Evolutionary conservation across 2,888 invertebrate species (phyloP).

Genomic region (Tachina fera): DNA sequence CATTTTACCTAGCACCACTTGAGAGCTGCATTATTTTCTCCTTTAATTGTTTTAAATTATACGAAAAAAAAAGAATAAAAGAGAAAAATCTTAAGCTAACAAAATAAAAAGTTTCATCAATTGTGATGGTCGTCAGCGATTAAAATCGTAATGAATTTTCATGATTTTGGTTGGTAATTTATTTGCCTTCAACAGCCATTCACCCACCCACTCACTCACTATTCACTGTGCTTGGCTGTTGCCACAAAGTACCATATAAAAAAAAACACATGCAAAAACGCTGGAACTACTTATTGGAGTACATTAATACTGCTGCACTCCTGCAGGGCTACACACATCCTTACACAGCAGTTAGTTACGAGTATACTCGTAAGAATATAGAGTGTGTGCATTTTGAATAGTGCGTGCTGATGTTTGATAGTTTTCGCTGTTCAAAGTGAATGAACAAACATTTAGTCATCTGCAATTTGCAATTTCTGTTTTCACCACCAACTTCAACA

Average conservation of each 20-base stretch:
- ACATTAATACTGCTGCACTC: slow-evolving; percentile 33
- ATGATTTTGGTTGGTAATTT: slow-evolving; percentile 54
- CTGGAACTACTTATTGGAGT: slow-evolving; percentile 34
- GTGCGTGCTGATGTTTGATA: slow-evolving; percentile 51
- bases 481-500: slow-evolving; percentile 26
- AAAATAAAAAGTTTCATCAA: neutral
- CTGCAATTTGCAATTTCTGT: slow-evolving; percentile 54
- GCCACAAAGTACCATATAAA: slow-evolving; percentile 20
- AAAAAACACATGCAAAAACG: slow-evolving; percentile 6
- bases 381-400: slow-evolving; percentile 7
- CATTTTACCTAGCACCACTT: neutral
- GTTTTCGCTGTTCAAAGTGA: slow-evolving; percentile 34
- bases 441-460: slow-evolving; percentile 54
- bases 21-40: neutral
- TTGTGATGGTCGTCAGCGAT: slow-evolving; percentile 8
- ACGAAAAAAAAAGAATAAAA: neutral
- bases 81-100: slow-evolving; percentile 3
- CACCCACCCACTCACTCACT: neutral
- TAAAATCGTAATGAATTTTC: slow-evolving; percentile 59
- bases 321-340: neutral
- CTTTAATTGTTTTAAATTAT: neutral
- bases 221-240: slow-evolving; percentile 6
- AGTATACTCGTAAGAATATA: neutral
- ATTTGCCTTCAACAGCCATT: slow-evolving; percentile 23
- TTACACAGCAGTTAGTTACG: slow-evolving; percentile 15